A percentile compares a stretch with the other conserved stretches of the same genome.
Evolutionary conservation across 2,888 invertebrate species (phyloP).

Genomic region (Aspidiotus rigidus): DNA sequence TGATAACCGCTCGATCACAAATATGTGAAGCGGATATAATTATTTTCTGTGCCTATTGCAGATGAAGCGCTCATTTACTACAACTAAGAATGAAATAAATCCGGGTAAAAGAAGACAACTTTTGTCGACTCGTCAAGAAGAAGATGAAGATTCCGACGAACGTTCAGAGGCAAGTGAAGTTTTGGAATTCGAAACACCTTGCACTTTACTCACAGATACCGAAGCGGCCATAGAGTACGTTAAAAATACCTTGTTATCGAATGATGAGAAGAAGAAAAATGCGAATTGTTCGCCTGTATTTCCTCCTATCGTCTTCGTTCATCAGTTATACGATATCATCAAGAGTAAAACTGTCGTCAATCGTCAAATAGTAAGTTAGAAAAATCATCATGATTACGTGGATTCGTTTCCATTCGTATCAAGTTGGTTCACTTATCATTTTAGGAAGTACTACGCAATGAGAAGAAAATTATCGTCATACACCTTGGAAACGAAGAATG

Average conservation of each 20-base stretch:
- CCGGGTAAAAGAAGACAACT: too few relatives aligned
- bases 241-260: constrained; percentile 12
- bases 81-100: too few relatives aligned
- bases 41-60: too few relatives aligned
- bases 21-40: too few relatives aligned
- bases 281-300: constrained; percentile 28
- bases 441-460: constrained; percentile 31
- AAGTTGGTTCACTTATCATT: not conserved
- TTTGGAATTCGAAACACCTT: too few relatives aligned
- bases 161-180: too few relatives aligned
- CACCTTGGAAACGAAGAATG: constrained; percentile 29
- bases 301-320: constrained; percentile 34
- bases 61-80: too few relatives aligned
- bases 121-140: too few relatives aligned
- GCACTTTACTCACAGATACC: constrained; percentile 31
- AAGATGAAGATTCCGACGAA: too few relatives aligned
- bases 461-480: constrained; percentile 34
- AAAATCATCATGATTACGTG: not conserved
- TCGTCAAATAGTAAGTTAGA: constrained; percentile 33
- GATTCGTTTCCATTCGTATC: not conserved
- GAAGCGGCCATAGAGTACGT: constrained; percentile 35
- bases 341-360: constrained; percentile 32
- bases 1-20: too few relatives aligned
- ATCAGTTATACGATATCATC: constrained; percentile 34
- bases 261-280: constrained; percentile 20